Percentiles rank a stretch among this genome's conserved stretches.
phyloP scores from a whole-genome alignment of 2,797 vertebrate species.

The Heliangelus exortis region DNA sequence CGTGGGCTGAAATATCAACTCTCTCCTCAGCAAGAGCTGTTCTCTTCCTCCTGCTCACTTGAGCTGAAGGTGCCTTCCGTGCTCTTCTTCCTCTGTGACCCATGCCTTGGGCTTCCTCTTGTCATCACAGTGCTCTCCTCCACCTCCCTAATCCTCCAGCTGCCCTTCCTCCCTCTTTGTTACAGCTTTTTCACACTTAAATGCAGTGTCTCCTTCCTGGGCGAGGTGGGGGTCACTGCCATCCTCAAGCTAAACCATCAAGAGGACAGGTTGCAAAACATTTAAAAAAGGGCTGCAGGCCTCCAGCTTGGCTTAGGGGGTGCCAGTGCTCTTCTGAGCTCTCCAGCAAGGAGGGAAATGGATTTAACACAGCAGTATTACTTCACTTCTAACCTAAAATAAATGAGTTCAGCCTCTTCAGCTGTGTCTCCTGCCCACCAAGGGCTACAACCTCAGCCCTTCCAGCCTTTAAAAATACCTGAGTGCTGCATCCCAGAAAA shows the following conservation, averaged over 20 bases:
- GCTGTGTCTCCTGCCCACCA: not conserved
- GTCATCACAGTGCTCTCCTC: not conserved
- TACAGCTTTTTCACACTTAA: not conserved
- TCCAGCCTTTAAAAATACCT: not conserved
- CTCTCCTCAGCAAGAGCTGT: not conserved
- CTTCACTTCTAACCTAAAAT: not conserved
- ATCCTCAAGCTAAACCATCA: not conserved
- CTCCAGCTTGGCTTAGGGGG: not conserved
- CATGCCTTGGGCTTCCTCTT: not conserved
- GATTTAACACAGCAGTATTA: not conserved
- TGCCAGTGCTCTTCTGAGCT: not conserved
- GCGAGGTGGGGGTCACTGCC: not conserved
- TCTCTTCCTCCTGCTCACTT: not conserved
- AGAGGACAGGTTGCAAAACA: not conserved
- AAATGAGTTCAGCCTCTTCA: not conserved
- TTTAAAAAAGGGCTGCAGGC: not conserved
- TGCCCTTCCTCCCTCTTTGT: not conserved
- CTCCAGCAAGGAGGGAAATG: not conserved
- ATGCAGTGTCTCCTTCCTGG: not conserved
- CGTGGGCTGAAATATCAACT: not conserved
- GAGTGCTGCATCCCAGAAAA: not conserved
- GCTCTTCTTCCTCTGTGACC: not conserved
- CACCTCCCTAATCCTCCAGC: not conserved
- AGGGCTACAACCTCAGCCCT: not conserved
- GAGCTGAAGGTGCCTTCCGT: not conserved